These are phyloP conservation scores for Erynnis tages DNA, from an alignment of 2,888 invertebrate genomes.

Conservation along the genomic window DNA sequence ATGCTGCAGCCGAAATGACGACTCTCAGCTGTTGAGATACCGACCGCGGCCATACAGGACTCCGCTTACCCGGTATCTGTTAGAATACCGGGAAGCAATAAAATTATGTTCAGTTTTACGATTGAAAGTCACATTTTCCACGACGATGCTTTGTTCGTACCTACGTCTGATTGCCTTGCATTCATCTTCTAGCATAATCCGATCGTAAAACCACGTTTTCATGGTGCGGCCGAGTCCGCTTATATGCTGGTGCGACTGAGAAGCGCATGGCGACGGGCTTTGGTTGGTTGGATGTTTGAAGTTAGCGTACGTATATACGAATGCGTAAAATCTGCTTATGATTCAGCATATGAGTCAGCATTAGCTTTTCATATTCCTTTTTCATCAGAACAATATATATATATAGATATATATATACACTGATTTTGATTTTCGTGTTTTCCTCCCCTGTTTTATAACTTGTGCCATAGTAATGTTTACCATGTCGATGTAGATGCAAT, in stretches of 20 bases:
- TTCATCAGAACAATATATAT: no score
- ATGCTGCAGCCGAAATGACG: conserved; percentile 15
- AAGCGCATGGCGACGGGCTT: background rate
- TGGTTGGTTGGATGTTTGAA: no score
- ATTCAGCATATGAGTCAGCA: no score
- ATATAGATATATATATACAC: background rate
- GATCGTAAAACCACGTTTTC: conserved; percentile 66
- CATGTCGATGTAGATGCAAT: conserved; percentile 3
- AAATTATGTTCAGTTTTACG: conserved; percentile 72
- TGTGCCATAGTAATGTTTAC: background rate
- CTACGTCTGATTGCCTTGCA: conserved; percentile 69
- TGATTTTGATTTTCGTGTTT: background rate
- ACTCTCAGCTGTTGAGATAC: conserved; percentile 48
- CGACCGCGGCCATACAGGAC: conserved; percentile 42
- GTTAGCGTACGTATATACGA: no score
- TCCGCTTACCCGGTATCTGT: conserved; percentile 48
- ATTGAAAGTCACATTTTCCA: conserved; percentile 75
- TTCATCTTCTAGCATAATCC: conserved; percentile 73
- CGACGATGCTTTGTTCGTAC: conserved; percentile 72
- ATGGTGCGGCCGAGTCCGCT: conserved; percentile 47
- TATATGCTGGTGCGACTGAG: conserved; percentile 21
- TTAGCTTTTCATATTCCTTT: no score
- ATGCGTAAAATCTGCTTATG: no score
- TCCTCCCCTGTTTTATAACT: background rate
- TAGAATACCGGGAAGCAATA: conserved; percentile 67